These are phyloP conservation scores for Pionites leucogaster DNA, from an alignment of 2,113 vertebrate genomes.

Conservation along the genomic window DNA sequence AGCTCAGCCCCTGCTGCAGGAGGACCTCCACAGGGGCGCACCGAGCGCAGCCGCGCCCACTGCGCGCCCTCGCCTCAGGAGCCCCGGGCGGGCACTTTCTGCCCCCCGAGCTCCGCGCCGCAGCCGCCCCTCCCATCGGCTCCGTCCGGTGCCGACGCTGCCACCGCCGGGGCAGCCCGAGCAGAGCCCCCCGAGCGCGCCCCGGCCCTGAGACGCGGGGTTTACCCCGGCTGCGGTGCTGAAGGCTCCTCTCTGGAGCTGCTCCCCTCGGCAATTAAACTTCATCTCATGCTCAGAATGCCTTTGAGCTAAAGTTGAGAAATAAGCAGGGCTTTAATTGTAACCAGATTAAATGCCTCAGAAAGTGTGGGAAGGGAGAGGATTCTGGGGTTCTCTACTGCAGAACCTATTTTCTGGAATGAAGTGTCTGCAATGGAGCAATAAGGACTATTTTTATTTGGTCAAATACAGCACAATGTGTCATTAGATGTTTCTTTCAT, in stretches of 20 bases:
- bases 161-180: too few relatives aligned
- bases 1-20: too few relatives aligned
- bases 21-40: too few relatives aligned
- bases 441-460: background rate
- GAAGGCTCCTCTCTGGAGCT: background rate
- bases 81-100: too few relatives aligned
- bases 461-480: fast-evolving
- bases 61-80: too few relatives aligned
- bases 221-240: too few relatives aligned
- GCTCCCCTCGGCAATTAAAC: background rate
- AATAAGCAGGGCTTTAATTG: background rate
- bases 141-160: too few relatives aligned
- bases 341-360: background rate
- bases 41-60: too few relatives aligned
- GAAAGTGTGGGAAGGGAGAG: background rate
- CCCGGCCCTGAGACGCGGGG: too few relatives aligned
- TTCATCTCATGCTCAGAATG: background rate
- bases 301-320: background rate
- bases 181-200: too few relatives aligned
- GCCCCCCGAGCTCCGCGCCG: too few relatives aligned
- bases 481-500: background rate
- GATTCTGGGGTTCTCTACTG: background rate
- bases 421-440: background rate
- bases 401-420: background rate
- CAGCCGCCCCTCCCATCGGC: too few relatives aligned